These are phyloP conservation scores for Chinchilla lanigera DNA, from an alignment of 2,113 vertebrate genomes.

Conservation along the genomic window DNA sequence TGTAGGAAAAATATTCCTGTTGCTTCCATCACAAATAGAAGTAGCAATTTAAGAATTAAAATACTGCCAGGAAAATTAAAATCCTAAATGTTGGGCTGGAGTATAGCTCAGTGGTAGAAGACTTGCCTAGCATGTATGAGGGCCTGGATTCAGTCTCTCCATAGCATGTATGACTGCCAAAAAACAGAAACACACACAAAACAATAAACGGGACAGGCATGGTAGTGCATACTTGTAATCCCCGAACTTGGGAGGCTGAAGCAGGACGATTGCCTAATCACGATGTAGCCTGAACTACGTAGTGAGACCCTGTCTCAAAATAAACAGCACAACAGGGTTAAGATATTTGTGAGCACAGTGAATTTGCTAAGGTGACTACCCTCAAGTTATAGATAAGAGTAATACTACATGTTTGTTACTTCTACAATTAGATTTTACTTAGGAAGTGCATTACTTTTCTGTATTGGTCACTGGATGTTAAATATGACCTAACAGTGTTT, in stretches of 20 bases:
- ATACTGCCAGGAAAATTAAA: conserved; percentile 44
- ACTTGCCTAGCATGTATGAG: neutral
- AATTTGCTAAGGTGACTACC: conserved; percentile 27
- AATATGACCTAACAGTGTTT: conserved; percentile 10
- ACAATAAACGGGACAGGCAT: neutral
- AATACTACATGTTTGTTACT: neutral
- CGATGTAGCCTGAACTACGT: neutral
- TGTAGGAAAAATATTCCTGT: neutral
- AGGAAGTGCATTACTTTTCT: conserved; percentile 45
- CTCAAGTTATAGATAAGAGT: neutral
- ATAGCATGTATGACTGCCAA: neutral
- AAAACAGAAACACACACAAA: neutral
- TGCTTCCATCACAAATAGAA: conserved; percentile 10
- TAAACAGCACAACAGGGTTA: conserved; percentile 14
- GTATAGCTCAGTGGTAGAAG: neutral
- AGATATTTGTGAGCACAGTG: conserved; percentile 11
- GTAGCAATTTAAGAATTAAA: conserved; percentile 18
- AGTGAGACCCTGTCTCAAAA: neutral
- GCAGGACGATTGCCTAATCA: neutral
- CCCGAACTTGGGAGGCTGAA: neutral
- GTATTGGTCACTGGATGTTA: neutral
- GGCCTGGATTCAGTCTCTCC: neutral
- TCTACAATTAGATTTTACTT: conserved; percentile 34
- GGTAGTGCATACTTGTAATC: neutral
- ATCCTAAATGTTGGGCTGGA: neutral